These are phyloP conservation scores for Dendropsophus ebraccatus DNA, from an alignment of 2,113 vertebrate species.

Conservation along the genomic window DNA sequence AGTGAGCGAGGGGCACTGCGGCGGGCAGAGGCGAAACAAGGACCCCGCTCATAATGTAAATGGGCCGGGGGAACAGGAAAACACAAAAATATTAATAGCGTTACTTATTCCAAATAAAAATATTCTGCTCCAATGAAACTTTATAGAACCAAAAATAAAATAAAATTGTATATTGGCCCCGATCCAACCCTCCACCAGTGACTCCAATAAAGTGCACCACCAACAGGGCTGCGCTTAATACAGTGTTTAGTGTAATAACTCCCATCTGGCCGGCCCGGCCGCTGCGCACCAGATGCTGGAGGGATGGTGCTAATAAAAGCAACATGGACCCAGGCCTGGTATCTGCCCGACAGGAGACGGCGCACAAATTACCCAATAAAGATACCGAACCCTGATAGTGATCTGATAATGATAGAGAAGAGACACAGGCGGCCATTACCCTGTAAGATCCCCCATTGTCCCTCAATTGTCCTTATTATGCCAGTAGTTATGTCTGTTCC, in stretches of 20 bases:
- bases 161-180: slow-evolving; percentile 22
- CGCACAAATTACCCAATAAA: slow-evolving; percentile 30
- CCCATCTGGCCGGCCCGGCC: neutral
- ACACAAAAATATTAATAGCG: slow-evolving; percentile 21
- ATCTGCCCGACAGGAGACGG: neutral
- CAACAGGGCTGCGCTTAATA: slow-evolving; percentile 21
- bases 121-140: slow-evolving; percentile 28
- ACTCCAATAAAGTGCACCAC: slow-evolving; percentile 27
- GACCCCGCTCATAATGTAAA: neutral
- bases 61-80: slow-evolving; percentile 5
- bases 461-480: neutral
- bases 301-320: slow-evolving; percentile 35
- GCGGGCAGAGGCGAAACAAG: neutral
- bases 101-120: slow-evolving; percentile 30
- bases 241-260: slow-evolving; percentile 32
- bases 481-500: no score
- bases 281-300: neutral
- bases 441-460: no score
- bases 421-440: neutral
- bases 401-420: neutral
- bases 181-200: neutral
- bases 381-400: neutral
- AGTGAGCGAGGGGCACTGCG: neutral
- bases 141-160: slow-evolving; percentile 38
- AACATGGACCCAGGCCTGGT: neutral